Percentiles rank a stretch among this genome's conserved stretches.
These are phyloP conservation scores for Silurus meridionalis DNA, from an alignment of 2,113 vertebrate species.

Conservation along the genomic window DNA sequence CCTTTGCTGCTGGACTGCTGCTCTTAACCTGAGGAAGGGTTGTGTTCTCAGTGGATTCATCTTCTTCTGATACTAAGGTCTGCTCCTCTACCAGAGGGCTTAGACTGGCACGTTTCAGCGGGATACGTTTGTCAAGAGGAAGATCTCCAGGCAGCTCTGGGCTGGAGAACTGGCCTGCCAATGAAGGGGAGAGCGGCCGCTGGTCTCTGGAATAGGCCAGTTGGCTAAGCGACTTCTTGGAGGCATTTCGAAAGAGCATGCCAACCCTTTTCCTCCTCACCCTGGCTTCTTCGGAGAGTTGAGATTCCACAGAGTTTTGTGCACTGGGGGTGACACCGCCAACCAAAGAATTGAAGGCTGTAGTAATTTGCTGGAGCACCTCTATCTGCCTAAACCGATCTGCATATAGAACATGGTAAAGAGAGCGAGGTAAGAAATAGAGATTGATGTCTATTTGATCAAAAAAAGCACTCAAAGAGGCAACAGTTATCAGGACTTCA, in stretches of 20 bases:
- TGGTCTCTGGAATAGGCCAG: slow-evolving; percentile 24
- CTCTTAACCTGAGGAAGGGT: neutral
- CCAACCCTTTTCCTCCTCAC: slow-evolving; percentile 62
- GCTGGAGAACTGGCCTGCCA: neutral
- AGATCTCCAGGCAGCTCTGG: slow-evolving; percentile 6
- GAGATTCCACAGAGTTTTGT: neutral
- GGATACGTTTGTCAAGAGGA: slow-evolving; percentile 32
- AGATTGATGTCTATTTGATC: neutral
- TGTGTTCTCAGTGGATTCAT: neutral
- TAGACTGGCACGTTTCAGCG: slow-evolving; percentile 49
- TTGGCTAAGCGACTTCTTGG: slow-evolving; percentile 63
- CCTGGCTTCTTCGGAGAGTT: slow-evolving; percentile 51
- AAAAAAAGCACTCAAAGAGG: neutral
- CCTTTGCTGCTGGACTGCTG: neutral
- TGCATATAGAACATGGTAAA: slow-evolving; percentile 39
- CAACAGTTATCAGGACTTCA: neutral
- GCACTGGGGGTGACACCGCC: slow-evolving; percentile 13
- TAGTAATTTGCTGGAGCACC: slow-evolving; percentile 73
- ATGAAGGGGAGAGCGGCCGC: neutral
- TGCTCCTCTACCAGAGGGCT: slow-evolving; percentile 63
- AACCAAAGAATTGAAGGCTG: slow-evolving; percentile 67
- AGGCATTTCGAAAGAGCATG: slow-evolving; percentile 62
- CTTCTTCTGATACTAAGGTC: slow-evolving; percentile 16
- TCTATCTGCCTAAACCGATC: slow-evolving; percentile 72
- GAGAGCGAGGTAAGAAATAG: slow-evolving; percentile 1